Percentiles rank a stretch among this genome's conserved stretches.
phyloP scores from a whole-genome alignment of 2,888 invertebrate genomes.

The Noctua janthina region DNA sequence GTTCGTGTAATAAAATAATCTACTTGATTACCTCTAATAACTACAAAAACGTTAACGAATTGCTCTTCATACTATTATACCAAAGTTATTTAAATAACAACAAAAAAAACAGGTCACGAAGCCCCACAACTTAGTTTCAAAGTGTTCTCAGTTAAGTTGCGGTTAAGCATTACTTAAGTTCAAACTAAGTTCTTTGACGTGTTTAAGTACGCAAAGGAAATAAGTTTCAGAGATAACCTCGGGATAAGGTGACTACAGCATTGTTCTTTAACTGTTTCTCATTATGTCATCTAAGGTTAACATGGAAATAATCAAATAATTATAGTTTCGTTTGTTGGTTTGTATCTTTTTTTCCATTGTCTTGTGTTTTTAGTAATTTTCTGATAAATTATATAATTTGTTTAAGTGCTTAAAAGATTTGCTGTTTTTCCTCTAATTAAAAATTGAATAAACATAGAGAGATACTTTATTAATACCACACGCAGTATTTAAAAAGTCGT shows the following conservation, averaged over 20 bases:
- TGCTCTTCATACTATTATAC: conserved; percentile 22
- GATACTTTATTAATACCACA: background rate
- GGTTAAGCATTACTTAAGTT: conserved; percentile 48
- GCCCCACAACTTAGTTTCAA: conserved; percentile 34
- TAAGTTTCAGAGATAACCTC: conserved; percentile 63
- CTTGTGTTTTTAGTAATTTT: conserved; percentile 20
- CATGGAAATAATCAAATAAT: conserved; percentile 56
- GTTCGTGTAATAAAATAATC: conserved; percentile 9
- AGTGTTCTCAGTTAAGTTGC: conserved; percentile 45
- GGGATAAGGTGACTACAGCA: conserved; percentile 56
- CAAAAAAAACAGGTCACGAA: conserved; percentile 48
- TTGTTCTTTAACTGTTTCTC: conserved; percentile 64
- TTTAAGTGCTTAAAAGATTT: background rate
- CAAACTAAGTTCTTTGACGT: conserved; percentile 42
- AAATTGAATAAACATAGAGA: background rate
- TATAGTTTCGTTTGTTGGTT: conserved; percentile 36
- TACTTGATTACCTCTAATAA: conserved; percentile 9
- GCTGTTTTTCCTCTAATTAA: background rate
- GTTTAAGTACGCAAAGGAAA: conserved; percentile 62
- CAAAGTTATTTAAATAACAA: conserved; percentile 37
- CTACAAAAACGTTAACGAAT: conserved; percentile 36
- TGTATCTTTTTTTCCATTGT: conserved; percentile 42
- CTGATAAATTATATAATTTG: conserved; percentile 14
- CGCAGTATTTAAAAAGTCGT: background rate
- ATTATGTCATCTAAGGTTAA: conserved; percentile 62